These are phyloP conservation scores for Scomberomorus guttatus DNA, from an alignment of 2,797 vertebrate species.

Conservation along the genomic window DNA sequence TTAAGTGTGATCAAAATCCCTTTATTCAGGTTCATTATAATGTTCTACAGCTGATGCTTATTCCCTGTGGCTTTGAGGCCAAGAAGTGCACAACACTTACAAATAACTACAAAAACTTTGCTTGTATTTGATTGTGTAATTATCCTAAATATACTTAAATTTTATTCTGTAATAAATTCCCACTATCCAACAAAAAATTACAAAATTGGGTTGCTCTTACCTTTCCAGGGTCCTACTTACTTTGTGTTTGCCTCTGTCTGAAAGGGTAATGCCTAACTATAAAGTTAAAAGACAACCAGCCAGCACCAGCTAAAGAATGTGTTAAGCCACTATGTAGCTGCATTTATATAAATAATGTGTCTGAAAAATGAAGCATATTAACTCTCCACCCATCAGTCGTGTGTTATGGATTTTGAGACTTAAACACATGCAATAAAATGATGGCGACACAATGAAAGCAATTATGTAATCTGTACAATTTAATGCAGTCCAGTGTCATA, in stretches of 20 bases:
- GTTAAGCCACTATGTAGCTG: not conserved
- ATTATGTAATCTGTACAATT: not conserved
- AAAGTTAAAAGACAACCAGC: slow-evolving; percentile 48
- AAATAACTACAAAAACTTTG: not conserved
- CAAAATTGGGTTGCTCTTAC: not conserved
- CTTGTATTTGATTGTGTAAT: not conserved
- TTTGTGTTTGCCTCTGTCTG: not conserved
- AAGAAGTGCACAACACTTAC: rapidly evolving
- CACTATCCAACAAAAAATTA: not conserved
- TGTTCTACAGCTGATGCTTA: not conserved
- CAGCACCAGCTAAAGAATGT: not conserved
- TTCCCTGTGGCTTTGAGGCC: not conserved
- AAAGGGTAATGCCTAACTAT: slow-evolving; percentile 18
- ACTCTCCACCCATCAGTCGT: not conserved
- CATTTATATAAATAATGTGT: not conserved
- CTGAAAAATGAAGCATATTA: not conserved
- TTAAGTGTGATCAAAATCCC: not conserved
- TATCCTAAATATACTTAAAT: too few relatives aligned
- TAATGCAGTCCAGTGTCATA: not conserved
- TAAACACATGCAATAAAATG: not conserved
- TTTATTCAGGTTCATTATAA: not conserved
- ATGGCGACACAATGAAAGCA: not conserved
- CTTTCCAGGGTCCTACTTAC: not conserved
- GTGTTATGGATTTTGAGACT: not conserved
- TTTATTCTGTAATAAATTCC: not conserved